These are phyloP conservation scores for Sciaenops ocellatus DNA, from an alignment of 2,797 vertebrate species.

Conservation along the genomic window DNA sequence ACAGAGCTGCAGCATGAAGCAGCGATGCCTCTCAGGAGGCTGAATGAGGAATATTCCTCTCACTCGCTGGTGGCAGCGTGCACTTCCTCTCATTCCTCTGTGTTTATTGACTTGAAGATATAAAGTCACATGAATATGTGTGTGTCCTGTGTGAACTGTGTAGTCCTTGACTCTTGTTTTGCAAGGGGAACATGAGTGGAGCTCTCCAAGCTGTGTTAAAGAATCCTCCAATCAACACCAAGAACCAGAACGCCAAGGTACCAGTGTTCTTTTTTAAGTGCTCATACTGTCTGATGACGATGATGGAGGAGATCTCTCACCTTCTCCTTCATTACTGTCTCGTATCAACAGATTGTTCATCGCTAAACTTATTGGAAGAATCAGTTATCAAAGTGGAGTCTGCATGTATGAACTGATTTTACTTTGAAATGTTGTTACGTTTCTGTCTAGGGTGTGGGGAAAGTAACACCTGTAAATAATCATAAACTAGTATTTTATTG, in stretches of 20 bases:
- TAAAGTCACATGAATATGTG: neutral
- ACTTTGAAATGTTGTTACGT: too few relatives aligned
- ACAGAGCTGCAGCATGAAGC: too few relatives aligned
- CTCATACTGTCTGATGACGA: too few relatives aligned
- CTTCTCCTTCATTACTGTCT: neutral
- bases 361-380: too few relatives aligned
- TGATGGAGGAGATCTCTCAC: neutral
- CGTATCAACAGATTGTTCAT: neutral
- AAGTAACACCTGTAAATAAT: too few relatives aligned
- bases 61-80: too few relatives aligned
- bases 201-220: constrained; percentile 88
- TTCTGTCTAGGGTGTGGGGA: too few relatives aligned
- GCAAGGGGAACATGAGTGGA: constrained; percentile 88
- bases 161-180: constrained; percentile 83
- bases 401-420: neutral
- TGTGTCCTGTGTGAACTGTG: neutral
- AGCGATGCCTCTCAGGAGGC: neutral
- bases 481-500: too few relatives aligned
- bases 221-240: constrained; percentile 89
- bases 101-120: neutral
- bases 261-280: too few relatives aligned
- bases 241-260: constrained; percentile 90
- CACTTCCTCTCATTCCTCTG: too few relatives aligned
- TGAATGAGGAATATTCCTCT: neutral
- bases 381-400: neutral